These are phyloP conservation scores for Fragum fragum DNA, from an alignment of 2,888 invertebrate species.

Conservation along the genomic window DNA sequence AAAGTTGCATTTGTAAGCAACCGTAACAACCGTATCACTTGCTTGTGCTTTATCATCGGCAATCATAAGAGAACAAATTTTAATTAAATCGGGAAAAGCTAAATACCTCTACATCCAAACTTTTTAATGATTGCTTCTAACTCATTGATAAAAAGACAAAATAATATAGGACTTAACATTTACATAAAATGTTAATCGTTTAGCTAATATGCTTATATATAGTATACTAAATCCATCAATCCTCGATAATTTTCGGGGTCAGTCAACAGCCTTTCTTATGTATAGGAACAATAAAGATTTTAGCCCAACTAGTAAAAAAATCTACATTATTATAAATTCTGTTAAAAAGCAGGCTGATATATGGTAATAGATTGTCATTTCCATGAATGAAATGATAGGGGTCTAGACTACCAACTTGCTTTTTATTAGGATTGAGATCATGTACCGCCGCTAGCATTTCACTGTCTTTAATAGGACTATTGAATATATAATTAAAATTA, in stretches of 20 bases:
- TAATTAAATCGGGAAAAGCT: conserved; percentile 30
- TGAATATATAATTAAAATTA: background rate
- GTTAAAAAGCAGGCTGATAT: conserved; percentile 12
- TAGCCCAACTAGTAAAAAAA: conserved; percentile 3
- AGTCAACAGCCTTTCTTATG: conserved; percentile 29
- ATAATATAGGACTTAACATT: conserved; percentile 33
- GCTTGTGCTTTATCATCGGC: conserved; percentile 54
- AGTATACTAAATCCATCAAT: conserved; percentile 23
- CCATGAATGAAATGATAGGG: background rate
- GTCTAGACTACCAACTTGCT: background rate
- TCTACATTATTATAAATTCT: conserved; percentile 9
- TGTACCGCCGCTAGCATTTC: conserved; percentile 2
- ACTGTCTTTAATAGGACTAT: conserved; percentile 1
- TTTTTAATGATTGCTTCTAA: background rate
- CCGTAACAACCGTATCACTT: conserved; percentile 43
- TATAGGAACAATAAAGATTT: conserved; percentile 8
- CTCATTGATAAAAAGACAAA: conserved; percentile 40
- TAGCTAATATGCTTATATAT: conserved; percentile 31
- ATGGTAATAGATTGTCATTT: background rate
- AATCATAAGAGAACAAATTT: conserved; percentile 48
- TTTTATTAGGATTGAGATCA: conserved; percentile 5
- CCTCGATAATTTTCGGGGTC: conserved; percentile 32
- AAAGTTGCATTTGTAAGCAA: conserved; percentile 49
- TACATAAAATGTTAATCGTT: conserved; percentile 33
- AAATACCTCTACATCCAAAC: conserved; percentile 29